phyloP scores from a whole-genome alignment of 2,113 vertebrate genomes.

The Suricata suricatta region DNA sequence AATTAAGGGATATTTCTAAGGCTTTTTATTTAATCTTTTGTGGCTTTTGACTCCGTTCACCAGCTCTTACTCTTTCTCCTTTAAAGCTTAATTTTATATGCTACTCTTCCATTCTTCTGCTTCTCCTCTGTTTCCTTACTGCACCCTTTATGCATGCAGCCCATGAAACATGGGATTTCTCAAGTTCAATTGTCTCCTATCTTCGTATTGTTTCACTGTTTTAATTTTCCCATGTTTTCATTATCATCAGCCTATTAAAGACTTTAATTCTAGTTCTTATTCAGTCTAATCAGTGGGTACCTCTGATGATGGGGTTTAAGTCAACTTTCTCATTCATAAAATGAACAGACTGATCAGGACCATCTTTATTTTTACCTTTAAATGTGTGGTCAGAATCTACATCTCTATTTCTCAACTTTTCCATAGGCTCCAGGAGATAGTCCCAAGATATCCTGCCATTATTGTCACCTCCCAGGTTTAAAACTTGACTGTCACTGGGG shows the following conservation, averaged over 20 bases:
- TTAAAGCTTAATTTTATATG: background rate
- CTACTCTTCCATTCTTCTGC: background rate
- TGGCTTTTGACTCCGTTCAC: background rate
- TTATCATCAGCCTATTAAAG: background rate
- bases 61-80: background rate
- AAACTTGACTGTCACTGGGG: background rate
- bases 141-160: background rate
- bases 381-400: background rate
- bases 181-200: background rate
- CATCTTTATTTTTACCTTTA: background rate
- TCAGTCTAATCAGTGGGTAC: background rate
- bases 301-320: background rate
- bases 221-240: background rate
- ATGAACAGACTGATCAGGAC: background rate
- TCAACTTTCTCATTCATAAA: background rate
- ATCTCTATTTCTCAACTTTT: background rate
- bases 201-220: background rate
- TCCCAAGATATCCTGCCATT: background rate
- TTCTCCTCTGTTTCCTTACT: background rate
- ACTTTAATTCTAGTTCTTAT: background rate
- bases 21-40: background rate
- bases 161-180: background rate
- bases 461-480: background rate
- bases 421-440: background rate
- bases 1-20: background rate